Evolutionary conservation across 1,140 invertebrate genomes (phyloP), one percentile per base, ranked within the genome.

Genomic region (Achatina immaculata): DNA sequence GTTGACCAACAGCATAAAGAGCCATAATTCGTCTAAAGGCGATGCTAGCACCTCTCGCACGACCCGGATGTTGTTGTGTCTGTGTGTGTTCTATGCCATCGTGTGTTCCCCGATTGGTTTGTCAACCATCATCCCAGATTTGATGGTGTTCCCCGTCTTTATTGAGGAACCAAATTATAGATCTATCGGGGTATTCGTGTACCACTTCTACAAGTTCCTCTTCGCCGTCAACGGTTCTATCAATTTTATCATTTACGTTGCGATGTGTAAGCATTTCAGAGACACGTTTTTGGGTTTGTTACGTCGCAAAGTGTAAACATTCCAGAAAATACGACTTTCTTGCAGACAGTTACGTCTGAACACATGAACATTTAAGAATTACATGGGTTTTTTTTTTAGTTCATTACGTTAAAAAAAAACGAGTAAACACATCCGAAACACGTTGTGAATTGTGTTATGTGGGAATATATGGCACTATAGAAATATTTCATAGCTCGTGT

Each of bases 161-260:
- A 21, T 38, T 34, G 36, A 9, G 1, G 9, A 36, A 3, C 74
- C 74, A 45, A 71, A 71, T 38, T 42, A 7, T 19, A 28, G 58
- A 16, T 62, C 58, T 31, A 38, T 71, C 24, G 68, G 68, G 2
- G 34, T 40, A 2, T 42, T 71, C 21, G 68, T 45, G 38, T 71
- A 71, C 68, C 68, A 71, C 21, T 40, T 71, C 38, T 42, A 42
- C 38, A 71, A 71, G 21, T 42, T 71, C 24, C 38, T 71, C 11
- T 40, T 69, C 34, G 34, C 38, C 4, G 38, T 71, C 51, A 76
- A 76, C 45, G 51, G 42, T 6, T 76, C 74, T 2, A 16, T 36
- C 55, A 76, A 76, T 36, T 76, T 76, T 40, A n/a, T 76, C 38
- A 43, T 76, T 21, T 76, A 76, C 42, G 71, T 73, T 2, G 71